Evolutionary conservation across 1,140 invertebrate genomes (phyloP), one percentile per base, ranked within the genome.

Genomic region (Papilio machaon): DNA sequence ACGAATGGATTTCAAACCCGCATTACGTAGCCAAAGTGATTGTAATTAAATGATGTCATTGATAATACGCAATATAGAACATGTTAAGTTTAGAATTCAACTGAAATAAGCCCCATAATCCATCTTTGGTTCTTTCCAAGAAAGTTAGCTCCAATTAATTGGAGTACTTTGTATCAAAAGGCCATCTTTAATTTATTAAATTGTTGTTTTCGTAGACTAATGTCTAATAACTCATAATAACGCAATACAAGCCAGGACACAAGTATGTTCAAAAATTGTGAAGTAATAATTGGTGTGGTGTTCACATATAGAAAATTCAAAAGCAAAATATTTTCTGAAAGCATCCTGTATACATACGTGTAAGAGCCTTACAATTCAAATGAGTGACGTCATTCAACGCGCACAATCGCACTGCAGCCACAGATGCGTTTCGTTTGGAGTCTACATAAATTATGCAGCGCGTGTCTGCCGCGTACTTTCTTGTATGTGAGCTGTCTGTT

Each of bases 391-490:
- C 64, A 70, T 70, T 70, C 23, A 30, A 11, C 23, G 23, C 30
- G 23, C 15, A 70, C 64, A 67, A 67, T 70, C 13, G 3, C 30
- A 19, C 30, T 70, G 64, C 64, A 70, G 13, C 30, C 64, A 9
- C 60, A 70, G 64, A 70, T 70, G 64, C 64, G 64, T 70, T 70
- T 17, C 64, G 64, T 70, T 70, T 70, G 64, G 23, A 70, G 64
- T 70, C 64, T 70, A 35, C 64, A 70, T 70, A 70, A 70, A 70
- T 70, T 70, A 70, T 70, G 64, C 64, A 70, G 64, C 64, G 64
- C 13, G 30, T 35, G 64, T 70, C 30, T 30, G 13, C 30, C 11
- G 15, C 58, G n/a, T 60, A 19, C 58, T 60, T 10, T 52, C 10
- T 13, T 11, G 49, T 70, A 70, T 70, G 30, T 70, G 2, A 17